These are phyloP conservation scores for Nibea albiflora DNA, from an alignment of 2,113 vertebrate genomes.

Conservation along the genomic window DNA sequence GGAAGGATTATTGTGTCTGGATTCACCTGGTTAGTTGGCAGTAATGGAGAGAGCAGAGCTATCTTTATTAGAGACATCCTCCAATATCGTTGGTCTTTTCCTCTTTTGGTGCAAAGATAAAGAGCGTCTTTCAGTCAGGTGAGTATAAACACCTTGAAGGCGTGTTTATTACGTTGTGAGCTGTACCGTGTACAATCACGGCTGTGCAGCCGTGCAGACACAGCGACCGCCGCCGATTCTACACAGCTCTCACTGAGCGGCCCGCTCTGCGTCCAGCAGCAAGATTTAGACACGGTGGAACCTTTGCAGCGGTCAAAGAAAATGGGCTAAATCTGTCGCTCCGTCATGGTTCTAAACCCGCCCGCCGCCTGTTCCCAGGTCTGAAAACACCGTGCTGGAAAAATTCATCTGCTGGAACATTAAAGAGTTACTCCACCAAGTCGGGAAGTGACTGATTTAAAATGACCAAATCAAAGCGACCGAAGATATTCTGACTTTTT, in stretches of 20 bases:
- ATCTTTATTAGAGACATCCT: no score
- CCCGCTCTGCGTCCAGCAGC: slow-evolving; percentile 10
- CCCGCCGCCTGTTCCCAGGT: background rate
- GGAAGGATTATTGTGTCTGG: background rate
- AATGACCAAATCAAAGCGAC: background rate
- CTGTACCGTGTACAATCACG: background rate
- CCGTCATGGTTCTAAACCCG: background rate
- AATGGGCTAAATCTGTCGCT: background rate
- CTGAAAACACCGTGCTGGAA: background rate
- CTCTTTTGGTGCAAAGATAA: background rate
- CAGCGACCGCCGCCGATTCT: slow-evolving; percentile 9
- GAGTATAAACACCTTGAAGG: slow-evolving; percentile 30
- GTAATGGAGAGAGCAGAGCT: background rate
- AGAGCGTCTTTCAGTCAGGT: slow-evolving; percentile 19
- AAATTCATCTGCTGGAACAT: background rate
- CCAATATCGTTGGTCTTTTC: background rate
- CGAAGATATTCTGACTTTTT: background rate
- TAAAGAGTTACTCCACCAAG: background rate
- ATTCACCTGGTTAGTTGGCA: background rate
- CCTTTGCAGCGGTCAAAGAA: background rate
- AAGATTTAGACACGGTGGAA: background rate
- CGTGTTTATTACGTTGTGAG: background rate
- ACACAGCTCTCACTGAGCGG: background rate
- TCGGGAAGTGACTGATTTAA: background rate
- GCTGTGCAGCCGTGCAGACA: background rate